Base-by-base conservation (phyloP, 2,113 vertebrate genomes). In the Nematolebias whitei region DNA sequence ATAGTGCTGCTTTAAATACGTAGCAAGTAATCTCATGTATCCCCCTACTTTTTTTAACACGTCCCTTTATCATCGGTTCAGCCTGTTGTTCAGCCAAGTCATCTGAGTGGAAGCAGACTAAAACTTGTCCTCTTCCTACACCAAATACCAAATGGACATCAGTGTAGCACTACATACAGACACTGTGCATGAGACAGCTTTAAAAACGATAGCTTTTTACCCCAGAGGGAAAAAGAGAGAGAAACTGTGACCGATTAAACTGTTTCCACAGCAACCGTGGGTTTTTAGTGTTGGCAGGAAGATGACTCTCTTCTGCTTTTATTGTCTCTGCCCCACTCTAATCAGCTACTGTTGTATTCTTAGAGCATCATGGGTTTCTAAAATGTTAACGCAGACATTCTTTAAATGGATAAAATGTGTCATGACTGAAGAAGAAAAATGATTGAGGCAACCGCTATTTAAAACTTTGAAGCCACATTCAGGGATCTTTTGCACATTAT, bases 211-310 rank as follows among this genome's bases (percentile, higher is more conserved):
- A 65, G 63, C 23, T 73, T 76, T 61, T 63, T 68, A 15, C n/a
- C 12, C 1, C 12, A 43, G 5, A 20, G 39, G 49, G 61, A 63
- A 35, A 35, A 10, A 70, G 2, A 53, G 70, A 15, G 39, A 78
- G 69, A 56, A 71, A 75, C n/a, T n/a, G 48, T 76, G 66, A 86
- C 71, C 83, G 68, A 79, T 84, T 64, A 82, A 84, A 78, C 41
- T 60, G 63, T 88, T 82, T 79, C 86, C 76, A 80, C 74, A 51
- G 86, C 62, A 83, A 86, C 82, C 26, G 5, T 79, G 74, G 76
- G 66, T 84, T 69, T 82, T 82, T 83, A 50, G 71, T 70, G 78
- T 57, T 82, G 71, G 57, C 76, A 80, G 61, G 64, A 80, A 78
- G 71, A 74, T 59, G 53, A 71, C 41, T 67, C 26, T 48, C 18